A percentile compares a stretch with the other conserved stretches of the same genome.
phyloP scores from a whole-genome alignment of 1,140 invertebrate species.

The Drosophila leontia region DNA sequence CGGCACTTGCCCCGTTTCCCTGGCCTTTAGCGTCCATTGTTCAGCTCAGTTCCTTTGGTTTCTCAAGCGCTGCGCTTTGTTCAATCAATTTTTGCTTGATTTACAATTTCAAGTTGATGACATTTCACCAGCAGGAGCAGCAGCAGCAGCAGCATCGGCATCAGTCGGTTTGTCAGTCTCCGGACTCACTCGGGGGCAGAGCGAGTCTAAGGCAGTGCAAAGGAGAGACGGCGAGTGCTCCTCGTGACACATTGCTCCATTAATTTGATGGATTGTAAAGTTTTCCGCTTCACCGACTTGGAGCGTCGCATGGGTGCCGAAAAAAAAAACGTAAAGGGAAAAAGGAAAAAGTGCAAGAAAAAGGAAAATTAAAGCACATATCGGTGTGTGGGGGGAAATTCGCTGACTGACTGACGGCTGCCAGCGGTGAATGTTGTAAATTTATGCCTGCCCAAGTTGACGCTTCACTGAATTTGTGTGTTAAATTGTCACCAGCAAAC shows the following conservation, averaged over 20 bases:
- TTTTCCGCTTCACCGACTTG: conserved; percentile 75
- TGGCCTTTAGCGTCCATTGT: conserved; percentile 49
- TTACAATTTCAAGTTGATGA: conserved; percentile 78
- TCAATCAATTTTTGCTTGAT: conserved; percentile 79
- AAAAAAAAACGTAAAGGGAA: conserved; percentile 13
- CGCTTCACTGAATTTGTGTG: conserved; percentile 78
- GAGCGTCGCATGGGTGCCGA: conserved; percentile 26
- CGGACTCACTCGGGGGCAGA: conserved; percentile 4
- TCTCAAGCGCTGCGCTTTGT: conserved; percentile 55
- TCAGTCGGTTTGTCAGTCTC: conserved; percentile 41
- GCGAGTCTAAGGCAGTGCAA: conserved; percentile 5
- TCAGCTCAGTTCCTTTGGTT: conserved; percentile 40
- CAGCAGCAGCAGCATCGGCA: conserved; percentile 21
- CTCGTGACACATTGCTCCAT: conserved; percentile 82
- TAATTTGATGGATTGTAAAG: conserved; percentile 84
- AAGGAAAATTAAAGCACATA: conserved; percentile 73
- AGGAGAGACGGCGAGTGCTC: conserved; percentile 38
- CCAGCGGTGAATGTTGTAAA: conserved; percentile 56
- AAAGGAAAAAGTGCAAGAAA: conserved; percentile 64
- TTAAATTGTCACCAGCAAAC: conserved; percentile 74
- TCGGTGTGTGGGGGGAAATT: conserved; percentile 18
- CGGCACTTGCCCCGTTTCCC: not conserved
- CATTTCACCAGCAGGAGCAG: conserved; percentile 58
- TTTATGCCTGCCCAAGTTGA: conserved; percentile 75
- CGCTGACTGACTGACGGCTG: conserved; percentile 4